These are phyloP conservation scores for Eupristina koningsbergeri DNA, from an alignment of 1,140 invertebrate species.

Conservation along the genomic window DNA sequence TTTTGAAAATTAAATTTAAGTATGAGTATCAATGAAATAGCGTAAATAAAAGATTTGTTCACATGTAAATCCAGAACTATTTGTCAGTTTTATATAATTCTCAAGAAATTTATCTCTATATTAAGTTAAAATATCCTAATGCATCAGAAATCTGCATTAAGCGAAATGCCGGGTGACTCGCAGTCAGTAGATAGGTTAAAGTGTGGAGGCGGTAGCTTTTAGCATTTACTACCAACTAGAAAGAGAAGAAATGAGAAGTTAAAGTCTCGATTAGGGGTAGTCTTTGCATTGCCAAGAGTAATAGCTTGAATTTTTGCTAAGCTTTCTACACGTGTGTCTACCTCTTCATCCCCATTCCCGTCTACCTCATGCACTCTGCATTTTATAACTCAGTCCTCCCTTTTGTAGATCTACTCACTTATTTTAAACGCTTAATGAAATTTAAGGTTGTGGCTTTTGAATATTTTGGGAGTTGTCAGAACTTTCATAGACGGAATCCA, in stretches of 20 bases:
- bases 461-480: neutral
- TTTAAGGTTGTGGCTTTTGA: neutral
- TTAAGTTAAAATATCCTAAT: neutral
- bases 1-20: no score
- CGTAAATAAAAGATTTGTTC: no score
- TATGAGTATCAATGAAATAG: no score
- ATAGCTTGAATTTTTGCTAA: constrained; percentile 11
- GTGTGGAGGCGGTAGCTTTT: constrained; percentile 6
- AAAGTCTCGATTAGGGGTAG: constrained; percentile 5
- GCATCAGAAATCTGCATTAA: constrained; percentile 17
- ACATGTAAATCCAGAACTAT: no score
- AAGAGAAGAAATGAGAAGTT: neutral
- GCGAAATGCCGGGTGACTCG: neutral
- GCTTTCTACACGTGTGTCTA: neutral
- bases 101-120: constrained; percentile 9
- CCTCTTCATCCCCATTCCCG: no score
- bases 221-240: neutral
- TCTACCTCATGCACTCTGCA: no score
- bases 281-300: neutral
- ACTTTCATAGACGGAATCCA: neutral
- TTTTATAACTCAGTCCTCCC: neutral
- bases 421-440: neutral
- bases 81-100: constrained; percentile 1
- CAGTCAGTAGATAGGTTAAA: neutral
- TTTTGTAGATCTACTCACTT: neutral